Evolutionary conservation across 2,113 vertebrate genomes (phyloP), one percentile per base, ranked within the genome.

Genomic region (Bostrychus sinensis): DNA sequence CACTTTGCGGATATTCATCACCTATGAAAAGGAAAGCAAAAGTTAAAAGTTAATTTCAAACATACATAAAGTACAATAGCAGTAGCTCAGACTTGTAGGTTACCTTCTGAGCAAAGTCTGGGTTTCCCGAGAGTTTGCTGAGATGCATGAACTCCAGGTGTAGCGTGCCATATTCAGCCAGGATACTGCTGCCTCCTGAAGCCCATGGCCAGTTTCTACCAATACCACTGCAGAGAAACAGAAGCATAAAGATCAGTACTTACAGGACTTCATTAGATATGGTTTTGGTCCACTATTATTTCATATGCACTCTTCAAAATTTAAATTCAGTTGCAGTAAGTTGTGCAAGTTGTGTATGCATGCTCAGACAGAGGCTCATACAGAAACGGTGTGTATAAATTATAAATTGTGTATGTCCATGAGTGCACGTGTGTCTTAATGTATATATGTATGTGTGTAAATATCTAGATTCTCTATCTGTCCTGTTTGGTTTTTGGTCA

Each of bases 171-270:
- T 98, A 99, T 86, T 99, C 97, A 4, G 97, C 97, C 89, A 99
- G 92, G 86, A 99, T 99, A 78, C 96, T 98, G 94, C 97, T 99
- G 82, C 97, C 97, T 0, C 97, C 97, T 0, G 96, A 99, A 1
- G 96, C 97, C 96, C 97, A 98, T 0, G 96, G 96, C 96, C 97
- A 99, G 82, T 99, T 99, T 60, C 95, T 93, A 39, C 97, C 96
- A 0, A 98, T 94, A 1, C 97, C 96, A 66, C 97, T 98, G 82
- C 11, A 45, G 14, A 11, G 0, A 62, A 10, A 68, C 14, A 63
- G 12, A 22, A 34, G 26, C 16, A 80, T 13, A 53, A 34, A 11
- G 9, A 45, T n/a, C n/a, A 20, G 1, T 8, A 39, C 14, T 39
- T 16, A 3, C 8, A 2, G 1, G 6, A 14, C 16, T 39, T 39